phyloP scores from a whole-genome alignment of 2,888 invertebrate species.

The Tridacna gigas region DNA sequence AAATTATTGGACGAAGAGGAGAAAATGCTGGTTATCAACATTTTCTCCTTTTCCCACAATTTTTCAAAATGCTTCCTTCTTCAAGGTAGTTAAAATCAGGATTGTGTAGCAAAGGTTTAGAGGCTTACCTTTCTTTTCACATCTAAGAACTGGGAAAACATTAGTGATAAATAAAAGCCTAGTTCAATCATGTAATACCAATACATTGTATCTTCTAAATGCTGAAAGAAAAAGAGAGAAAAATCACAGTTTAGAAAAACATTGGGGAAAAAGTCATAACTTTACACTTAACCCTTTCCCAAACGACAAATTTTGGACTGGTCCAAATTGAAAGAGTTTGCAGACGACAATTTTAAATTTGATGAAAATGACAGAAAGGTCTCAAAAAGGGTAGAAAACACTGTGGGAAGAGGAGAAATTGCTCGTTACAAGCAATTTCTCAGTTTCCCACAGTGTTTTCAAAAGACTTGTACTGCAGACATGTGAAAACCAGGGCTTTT shows the following conservation, averaged over 20 bases:
- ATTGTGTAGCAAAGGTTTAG: not conserved
- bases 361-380: no score
- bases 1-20: not conserved
- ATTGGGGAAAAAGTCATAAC: no score
- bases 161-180: conserved; percentile 97
- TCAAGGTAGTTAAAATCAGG: no score
- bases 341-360: no score
- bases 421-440: not conserved
- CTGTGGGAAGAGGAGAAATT: not conserved
- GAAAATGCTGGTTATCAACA: not conserved
- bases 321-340: no score
- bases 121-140: conserved; percentile 89
- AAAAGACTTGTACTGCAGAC: not conserved
- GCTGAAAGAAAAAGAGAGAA: conserved; percentile 86
- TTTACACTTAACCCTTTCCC: no score
- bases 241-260: not conserved
- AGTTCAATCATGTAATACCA: conserved; percentile 99
- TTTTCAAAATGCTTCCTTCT: no score
- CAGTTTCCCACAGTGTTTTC: not conserved
- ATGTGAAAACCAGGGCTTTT: not conserved
- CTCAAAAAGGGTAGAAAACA: no score
- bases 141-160: conserved; percentile 96
- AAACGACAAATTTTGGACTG: no score
- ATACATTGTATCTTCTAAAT: conserved; percentile 93
- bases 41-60: not conserved